A percentile compares a stretch with the other conserved stretches of the same genome.
phyloP scores from a whole-genome alignment of 2,113 vertebrate genomes.

The Aix galericulata region DNA sequence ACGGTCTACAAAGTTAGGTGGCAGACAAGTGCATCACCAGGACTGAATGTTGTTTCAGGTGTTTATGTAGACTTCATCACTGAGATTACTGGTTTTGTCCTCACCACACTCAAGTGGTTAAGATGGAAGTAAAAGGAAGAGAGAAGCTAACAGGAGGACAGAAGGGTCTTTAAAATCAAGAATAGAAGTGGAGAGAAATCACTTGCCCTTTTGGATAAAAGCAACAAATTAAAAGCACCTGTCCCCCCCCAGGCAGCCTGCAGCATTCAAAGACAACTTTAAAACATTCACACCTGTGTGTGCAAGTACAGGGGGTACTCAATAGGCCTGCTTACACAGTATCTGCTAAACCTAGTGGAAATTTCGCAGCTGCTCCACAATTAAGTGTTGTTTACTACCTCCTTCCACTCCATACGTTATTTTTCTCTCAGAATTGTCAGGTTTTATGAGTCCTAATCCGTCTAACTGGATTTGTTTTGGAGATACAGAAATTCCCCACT shows the following conservation, averaged over 20 bases:
- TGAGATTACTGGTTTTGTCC: not conserved
- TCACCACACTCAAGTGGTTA: not conserved
- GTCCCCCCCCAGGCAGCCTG: not conserved
- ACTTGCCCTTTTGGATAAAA: not conserved
- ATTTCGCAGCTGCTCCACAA: not conserved
- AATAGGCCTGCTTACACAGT: not conserved
- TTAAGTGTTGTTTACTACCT: not conserved
- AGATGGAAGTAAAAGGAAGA: not conserved
- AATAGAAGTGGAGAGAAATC: not conserved
- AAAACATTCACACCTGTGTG: not conserved
- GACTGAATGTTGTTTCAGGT: not conserved
- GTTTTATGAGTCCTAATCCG: not conserved
- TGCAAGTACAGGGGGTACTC: not conserved
- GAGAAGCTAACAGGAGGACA: not conserved
- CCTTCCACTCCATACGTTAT: not conserved
- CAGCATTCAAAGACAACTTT: not conserved
- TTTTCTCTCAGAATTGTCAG: conserved; percentile 7
- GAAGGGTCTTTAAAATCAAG: not conserved
- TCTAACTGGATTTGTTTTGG: not conserved
- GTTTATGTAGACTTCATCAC: not conserved
- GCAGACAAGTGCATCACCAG: not conserved
- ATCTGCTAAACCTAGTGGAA: not conserved
- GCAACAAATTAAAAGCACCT: not conserved
- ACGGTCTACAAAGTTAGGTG: not conserved
- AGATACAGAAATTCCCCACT: not conserved